A percentile compares a stretch with the other conserved stretches of the same genome.
Evolutionary conservation across 92 coral and sea anemone species (phyloP).

Genomic region (Phymanthus crucifer): DNA sequence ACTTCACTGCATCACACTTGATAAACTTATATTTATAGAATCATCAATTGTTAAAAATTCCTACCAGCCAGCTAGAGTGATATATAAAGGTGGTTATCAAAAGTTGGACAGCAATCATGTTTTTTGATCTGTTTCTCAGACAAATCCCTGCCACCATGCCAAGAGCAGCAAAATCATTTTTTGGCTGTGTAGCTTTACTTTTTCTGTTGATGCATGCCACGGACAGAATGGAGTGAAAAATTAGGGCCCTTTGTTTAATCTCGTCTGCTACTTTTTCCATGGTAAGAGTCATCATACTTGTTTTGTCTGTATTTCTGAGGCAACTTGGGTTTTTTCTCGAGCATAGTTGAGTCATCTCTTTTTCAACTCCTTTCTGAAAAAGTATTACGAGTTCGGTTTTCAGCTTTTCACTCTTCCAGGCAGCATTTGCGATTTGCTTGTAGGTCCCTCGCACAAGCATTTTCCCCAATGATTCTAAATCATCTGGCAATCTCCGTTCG

Average conservation of each 20-base stretch:
- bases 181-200: constrained; percentile 5
- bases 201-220: constrained; percentile 48
- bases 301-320: constrained; percentile 55
- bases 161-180: too few species aligned
- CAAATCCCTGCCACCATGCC: too few species aligned
- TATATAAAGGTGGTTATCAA: too few species aligned
- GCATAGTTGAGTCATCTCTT: constrained; percentile 64
- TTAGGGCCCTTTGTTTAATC: constrained; percentile 55
- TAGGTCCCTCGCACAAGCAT: constrained; percentile 68
- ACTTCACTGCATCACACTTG: too few species aligned
- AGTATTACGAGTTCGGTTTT: constrained; percentile 45
- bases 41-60: too few species aligned
- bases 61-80: too few species aligned
- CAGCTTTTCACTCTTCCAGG: constrained; percentile 47
- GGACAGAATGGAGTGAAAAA: constrained; percentile 51
- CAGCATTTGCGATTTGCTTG: constrained; percentile 66
- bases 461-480: constrained; percentile 64
- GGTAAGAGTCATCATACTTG: constrained; percentile 47
- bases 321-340: constrained; percentile 66
- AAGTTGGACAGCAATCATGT: too few species aligned
- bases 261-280: constrained; percentile 52
- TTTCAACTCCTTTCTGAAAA: constrained; percentile 51
- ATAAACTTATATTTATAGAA: too few species aligned
- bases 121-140: too few species aligned
- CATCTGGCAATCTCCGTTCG: constrained; percentile 53